Evolutionary conservation across 2,797 vertebrate species (phyloP), one percentile per base, ranked within the genome.

Genomic region (Acrocephalus scirpaceus): DNA sequence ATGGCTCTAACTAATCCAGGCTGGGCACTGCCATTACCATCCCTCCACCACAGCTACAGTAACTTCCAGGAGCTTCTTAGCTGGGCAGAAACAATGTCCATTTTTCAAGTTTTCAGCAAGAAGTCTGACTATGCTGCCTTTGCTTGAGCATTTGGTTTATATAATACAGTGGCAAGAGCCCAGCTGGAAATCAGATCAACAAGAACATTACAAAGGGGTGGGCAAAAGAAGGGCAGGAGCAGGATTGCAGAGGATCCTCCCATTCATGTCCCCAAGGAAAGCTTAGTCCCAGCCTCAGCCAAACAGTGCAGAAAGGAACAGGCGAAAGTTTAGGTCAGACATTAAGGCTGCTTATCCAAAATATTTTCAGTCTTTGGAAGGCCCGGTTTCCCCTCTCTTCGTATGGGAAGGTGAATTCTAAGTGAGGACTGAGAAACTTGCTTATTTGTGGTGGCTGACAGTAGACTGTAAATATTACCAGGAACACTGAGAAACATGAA

Each of bases 71-170:
- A 79, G 62, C 29, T 78, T 79, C 60, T 78, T 30, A 90, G 29
- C 58, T n/a, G 21, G 26, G 45, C 56, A 90, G 32, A 88, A 80
- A 36, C 61, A 80, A n/a, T 1, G 2, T 23, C 65, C 51, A 16
- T 34, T 84, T 86, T 90, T 58, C 38, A 86, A 42, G 44, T 75
- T 97, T 90, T 81, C 47, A 81, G 30, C 34, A 60, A 74, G 47
- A 71, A 69, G 26, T 44, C 62, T 81, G 85, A 72, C 25, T 44
- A 16, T 4, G 9, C 64, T 84, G 91, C 38, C 53, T 93, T 73
- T 90, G 36, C 70, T 81, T 32, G 32, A 93, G 87, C 88, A 90
- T 93, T 96, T 95, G 94, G 76, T 90, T 97, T 92, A 21, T 70
- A 88, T 82, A 93, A 93, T 86, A 42, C 32, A 57, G 80, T 79